phyloP scores from a whole-genome alignment of 1,140 invertebrate genomes.

The Leptopilina clavipes region DNA sequence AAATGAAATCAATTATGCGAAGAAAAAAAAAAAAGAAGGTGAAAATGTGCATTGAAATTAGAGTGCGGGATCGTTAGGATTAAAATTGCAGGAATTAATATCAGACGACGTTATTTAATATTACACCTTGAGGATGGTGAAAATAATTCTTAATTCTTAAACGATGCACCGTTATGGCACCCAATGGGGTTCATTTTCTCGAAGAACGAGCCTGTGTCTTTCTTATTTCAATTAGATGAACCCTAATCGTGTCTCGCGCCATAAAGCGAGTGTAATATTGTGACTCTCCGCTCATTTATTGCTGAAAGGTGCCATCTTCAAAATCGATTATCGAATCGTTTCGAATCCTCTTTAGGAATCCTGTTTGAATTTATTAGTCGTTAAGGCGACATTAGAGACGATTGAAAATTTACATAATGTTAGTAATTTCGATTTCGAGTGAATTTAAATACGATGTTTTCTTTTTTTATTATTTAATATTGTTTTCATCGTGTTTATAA shows the following conservation, averaged over 20 bases:
- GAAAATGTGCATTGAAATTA: conserved; percentile 47
- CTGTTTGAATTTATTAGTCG: conserved; percentile 22
- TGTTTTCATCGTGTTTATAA: no score
- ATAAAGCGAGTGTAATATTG: conserved; percentile 45
- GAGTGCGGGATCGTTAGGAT: conserved; percentile 45
- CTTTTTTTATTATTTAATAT: conserved; percentile 12
- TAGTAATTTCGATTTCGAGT: not conserved
- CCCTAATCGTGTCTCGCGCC: conserved; percentile 48
- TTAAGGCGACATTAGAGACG: not conserved
- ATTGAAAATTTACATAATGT: conserved; percentile 1
- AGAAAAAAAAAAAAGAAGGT: conserved; percentile 13
- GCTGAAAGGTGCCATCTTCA: conserved; percentile 31
- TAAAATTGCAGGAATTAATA: conserved; percentile 56
- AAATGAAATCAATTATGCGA: conserved; percentile 46
- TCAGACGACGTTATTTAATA: conserved; percentile 41
- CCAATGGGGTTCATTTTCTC: conserved; percentile 40
- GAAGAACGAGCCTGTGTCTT: conserved; percentile 38
- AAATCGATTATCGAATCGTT: conserved; percentile 43
- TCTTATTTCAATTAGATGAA: conserved; percentile 59
- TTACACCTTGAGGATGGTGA: conserved; percentile 6
- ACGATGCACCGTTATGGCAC: conserved; percentile 45
- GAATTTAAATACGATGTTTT: conserved; percentile 26
- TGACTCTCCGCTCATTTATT: conserved; percentile 46
- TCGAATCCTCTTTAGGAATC: conserved; percentile 12
- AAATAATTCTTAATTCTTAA: conserved; percentile 50